A percentile compares a stretch with the other conserved stretches of the same genome.
These are phyloP conservation scores for Bucco capensis DNA, from an alignment of 2,113 vertebrate genomes.

Conservation along the genomic window DNA sequence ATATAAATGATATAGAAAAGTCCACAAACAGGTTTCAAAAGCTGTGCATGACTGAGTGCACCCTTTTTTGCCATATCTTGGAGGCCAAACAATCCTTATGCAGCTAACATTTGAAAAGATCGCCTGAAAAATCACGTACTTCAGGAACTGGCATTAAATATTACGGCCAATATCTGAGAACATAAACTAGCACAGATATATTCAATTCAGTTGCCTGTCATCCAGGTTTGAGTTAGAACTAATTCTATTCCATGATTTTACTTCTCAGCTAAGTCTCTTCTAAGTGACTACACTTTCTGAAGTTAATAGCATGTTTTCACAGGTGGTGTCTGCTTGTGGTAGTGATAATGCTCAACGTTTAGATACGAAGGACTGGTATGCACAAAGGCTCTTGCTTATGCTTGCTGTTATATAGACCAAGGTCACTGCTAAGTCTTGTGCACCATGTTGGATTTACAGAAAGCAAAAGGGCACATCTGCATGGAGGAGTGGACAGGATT, in stretches of 20 bases:
- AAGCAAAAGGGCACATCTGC: too few species aligned
- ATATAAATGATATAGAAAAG: not conserved
- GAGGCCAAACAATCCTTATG: not conserved
- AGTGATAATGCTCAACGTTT: too few species aligned
- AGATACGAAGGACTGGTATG: too few species aligned
- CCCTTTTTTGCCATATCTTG: rapidly evolving
- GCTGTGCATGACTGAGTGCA: not conserved
- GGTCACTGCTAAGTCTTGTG: not conserved
- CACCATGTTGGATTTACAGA: not conserved
- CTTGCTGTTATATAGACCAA: too few species aligned
- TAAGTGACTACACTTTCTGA: too few species aligned
- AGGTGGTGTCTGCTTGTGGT: too few species aligned
- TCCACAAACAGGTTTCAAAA: not conserved
- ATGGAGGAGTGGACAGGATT: not conserved
- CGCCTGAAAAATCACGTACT: not conserved
- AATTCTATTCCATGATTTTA: too few species aligned
- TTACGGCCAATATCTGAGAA: not conserved
- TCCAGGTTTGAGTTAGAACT: too few species aligned
- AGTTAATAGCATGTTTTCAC: too few species aligned
- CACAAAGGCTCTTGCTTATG: too few species aligned
- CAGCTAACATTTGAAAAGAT: not conserved
- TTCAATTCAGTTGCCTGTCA: not conserved
- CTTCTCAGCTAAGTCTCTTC: too few species aligned
- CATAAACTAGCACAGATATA: not conserved
- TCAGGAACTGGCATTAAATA: not conserved